Percentiles rank a stretch among this genome's conserved stretches.
Evolutionary conservation across 2,113 vertebrate genomes (phyloP).

Genomic region (Leptobrachium ailaonicum): DNA sequence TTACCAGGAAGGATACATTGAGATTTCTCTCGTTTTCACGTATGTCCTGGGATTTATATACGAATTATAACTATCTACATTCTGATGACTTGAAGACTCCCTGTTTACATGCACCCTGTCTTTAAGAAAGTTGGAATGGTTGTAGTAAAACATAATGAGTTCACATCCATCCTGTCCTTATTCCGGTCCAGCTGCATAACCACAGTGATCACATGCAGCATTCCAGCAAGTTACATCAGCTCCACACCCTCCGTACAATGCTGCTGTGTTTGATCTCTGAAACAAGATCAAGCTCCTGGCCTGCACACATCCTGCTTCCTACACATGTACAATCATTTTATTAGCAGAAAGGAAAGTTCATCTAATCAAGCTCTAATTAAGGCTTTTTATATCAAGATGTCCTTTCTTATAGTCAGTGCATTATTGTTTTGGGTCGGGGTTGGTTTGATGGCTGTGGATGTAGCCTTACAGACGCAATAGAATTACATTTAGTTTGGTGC

Average conservation of each 20-base stretch:
- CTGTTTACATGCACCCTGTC: conserved; percentile 21
- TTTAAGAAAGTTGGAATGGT: conserved; percentile 69
- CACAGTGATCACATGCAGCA: conserved; percentile 72
- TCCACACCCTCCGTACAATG: conserved; percentile 74
- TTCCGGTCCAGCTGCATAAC: conserved; percentile 81
- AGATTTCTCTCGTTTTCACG: too few species aligned
- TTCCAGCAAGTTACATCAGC: conserved; percentile 77
- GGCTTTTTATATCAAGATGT: conserved; percentile 60
- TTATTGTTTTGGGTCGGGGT: too few species aligned
- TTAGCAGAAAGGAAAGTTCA: conserved; percentile 70
- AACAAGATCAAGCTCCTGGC: conserved; percentile 77
- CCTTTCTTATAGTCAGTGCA: not conserved
- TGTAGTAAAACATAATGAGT: conserved; percentile 78
- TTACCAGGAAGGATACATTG: too few species aligned
- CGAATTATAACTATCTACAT: too few species aligned
- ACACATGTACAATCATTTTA: conserved; percentile 75
- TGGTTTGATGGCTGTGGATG: too few species aligned
- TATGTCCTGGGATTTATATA: too few species aligned
- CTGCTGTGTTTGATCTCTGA: conserved; percentile 78
- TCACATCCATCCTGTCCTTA: conserved; percentile 76
- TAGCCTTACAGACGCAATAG: too few species aligned
- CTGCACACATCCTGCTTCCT: conserved; percentile 79
- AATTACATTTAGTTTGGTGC: too few species aligned
- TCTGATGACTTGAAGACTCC: not conserved
- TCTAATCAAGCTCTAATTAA: conserved; percentile 60